A percentile compares a stretch with the other conserved stretches of the same genome.
Evolutionary conservation across 2,113 vertebrate genomes (phyloP).

Genomic region (Gavialis gangeticus): DNA sequence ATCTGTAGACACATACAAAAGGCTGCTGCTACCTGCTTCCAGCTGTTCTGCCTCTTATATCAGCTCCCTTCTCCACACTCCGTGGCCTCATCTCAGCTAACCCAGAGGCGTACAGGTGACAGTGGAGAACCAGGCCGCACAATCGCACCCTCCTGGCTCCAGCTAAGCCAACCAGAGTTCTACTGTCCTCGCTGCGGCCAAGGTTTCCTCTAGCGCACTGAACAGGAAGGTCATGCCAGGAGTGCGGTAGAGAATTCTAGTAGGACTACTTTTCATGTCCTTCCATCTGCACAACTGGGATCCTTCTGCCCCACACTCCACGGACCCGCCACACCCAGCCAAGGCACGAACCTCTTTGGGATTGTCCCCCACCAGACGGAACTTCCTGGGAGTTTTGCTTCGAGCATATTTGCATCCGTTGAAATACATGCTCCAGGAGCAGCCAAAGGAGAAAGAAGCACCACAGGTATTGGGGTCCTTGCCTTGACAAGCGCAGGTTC

Average conservation of each 20-base stretch:
- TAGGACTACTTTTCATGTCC: not conserved
- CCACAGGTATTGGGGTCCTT: conserved; percentile 93
- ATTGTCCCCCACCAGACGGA: conserved; percentile 93
- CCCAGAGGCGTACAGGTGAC: fast-evolving
- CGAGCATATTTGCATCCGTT: conserved; percentile 98
- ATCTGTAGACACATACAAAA: not conserved
- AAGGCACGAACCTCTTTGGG: conserved; percentile 90
- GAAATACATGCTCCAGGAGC: conserved; percentile 99
- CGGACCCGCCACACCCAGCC: fast-evolving
- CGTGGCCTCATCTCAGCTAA: fast-evolving
- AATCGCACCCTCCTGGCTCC: not conserved
- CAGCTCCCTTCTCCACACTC: not conserved
- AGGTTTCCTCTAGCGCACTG: not conserved
- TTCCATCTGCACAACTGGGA: not conserved
- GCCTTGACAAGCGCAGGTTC: conserved; percentile 98
- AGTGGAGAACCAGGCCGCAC: not conserved
- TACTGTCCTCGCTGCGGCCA: not conserved
- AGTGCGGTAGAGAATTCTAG: not conserved
- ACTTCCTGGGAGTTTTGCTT: conserved; percentile 96
- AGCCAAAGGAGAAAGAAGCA: conserved; percentile 98
- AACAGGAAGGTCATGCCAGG: not conserved
- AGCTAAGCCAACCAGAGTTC: not conserved
- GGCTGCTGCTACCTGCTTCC: not conserved
- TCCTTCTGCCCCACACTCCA: too few species aligned
- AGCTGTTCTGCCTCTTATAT: not conserved